A percentile compares a stretch with the other conserved stretches of the same genome.
Evolutionary conservation across 1,140 invertebrate genomes (phyloP).

Genomic region (Drosophila lacertosa): DNA sequence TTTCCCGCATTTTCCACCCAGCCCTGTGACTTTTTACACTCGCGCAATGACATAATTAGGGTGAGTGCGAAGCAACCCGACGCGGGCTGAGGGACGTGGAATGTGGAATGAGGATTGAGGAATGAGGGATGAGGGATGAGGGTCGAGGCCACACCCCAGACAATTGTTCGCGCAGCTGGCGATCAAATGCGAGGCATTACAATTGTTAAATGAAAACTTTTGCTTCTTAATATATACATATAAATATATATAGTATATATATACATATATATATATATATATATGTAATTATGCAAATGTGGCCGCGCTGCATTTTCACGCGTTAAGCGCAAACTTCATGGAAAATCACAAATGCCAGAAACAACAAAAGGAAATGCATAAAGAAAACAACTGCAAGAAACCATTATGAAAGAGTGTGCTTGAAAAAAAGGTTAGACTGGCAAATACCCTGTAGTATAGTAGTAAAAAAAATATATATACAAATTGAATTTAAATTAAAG

Average conservation of each 20-base stretch:
- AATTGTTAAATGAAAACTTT: slow-evolving; percentile 73
- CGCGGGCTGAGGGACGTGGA: no score
- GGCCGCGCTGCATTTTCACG: slow-evolving; percentile 35
- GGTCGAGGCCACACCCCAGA: slow-evolving; percentile 62
- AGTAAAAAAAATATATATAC: no score
- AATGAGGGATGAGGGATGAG: no score
- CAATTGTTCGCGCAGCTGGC: slow-evolving; percentile 76
- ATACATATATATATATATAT: no score
- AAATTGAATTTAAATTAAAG: no score
- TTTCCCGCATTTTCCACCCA: not conserved
- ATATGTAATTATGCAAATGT: slow-evolving; percentile 65
- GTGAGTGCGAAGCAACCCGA: slow-evolving; percentile 45
- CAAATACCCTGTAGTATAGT: not conserved
- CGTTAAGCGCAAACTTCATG: slow-evolving; percentile 33
- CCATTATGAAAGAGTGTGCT: not conserved
- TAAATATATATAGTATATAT: no score
- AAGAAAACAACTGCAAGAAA: slow-evolving; percentile 6
- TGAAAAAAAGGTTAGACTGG: not conserved
- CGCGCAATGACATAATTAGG: slow-evolving; percentile 65
- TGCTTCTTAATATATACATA: slow-evolving; percentile 68
- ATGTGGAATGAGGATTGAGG: no score
- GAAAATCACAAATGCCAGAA: slow-evolving; percentile 21
- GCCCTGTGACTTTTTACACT: slow-evolving; percentile 66
- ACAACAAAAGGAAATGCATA: slow-evolving; percentile 1
- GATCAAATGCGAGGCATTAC: slow-evolving; percentile 65